A percentile compares a stretch with the other conserved stretches of the same genome.
Conservation (phyloP, 2,797 vertebrate species). For the Toxotes lorentzi region DNA sequence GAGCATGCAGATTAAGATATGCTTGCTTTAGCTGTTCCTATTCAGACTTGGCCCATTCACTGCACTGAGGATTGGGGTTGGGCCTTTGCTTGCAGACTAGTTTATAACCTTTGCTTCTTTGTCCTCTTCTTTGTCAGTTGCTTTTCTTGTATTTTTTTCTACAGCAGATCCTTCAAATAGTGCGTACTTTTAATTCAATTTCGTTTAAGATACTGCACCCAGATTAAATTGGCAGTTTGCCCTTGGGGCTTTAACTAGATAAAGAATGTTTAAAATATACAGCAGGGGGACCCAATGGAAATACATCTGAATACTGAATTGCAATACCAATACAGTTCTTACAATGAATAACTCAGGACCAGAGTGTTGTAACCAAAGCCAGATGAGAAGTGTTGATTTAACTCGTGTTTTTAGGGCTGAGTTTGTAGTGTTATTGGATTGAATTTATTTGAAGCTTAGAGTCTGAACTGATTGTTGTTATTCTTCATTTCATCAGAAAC, state of each 20-base stretch:
- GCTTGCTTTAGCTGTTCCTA: slow-evolving; percentile 14
- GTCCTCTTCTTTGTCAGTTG: slow-evolving; percentile 6
- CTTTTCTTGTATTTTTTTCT: slow-evolving; percentile 5
- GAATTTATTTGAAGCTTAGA: too few relatives aligned
- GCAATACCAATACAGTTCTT: background rate
- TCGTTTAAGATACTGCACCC: background rate
- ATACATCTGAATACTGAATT: background rate
- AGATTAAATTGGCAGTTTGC: slow-evolving; percentile 30
- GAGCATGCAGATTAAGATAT: slow-evolving; percentile 22
- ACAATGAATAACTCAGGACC: background rate
- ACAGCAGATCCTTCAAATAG: background rate
- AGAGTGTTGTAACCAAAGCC: too few relatives aligned
- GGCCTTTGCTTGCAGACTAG: background rate
- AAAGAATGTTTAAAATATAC: slow-evolving; percentile 20
- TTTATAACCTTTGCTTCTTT: slow-evolving; percentile 22
- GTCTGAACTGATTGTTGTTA: too few relatives aligned
- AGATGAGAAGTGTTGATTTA: too few relatives aligned
- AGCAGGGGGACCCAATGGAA: background rate
- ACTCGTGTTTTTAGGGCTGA: too few relatives aligned
- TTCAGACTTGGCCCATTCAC: slow-evolving; percentile 21
- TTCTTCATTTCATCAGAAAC: too few relatives aligned
- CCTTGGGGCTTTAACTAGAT: slow-evolving; percentile 10
- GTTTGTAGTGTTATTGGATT: too few relatives aligned
- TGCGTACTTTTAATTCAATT: slow-evolving; percentile 4
- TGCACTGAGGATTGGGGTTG: background rate